phyloP scores from a whole-genome alignment of 2,113 vertebrate genomes.

The Neotoma lepida region DNA sequence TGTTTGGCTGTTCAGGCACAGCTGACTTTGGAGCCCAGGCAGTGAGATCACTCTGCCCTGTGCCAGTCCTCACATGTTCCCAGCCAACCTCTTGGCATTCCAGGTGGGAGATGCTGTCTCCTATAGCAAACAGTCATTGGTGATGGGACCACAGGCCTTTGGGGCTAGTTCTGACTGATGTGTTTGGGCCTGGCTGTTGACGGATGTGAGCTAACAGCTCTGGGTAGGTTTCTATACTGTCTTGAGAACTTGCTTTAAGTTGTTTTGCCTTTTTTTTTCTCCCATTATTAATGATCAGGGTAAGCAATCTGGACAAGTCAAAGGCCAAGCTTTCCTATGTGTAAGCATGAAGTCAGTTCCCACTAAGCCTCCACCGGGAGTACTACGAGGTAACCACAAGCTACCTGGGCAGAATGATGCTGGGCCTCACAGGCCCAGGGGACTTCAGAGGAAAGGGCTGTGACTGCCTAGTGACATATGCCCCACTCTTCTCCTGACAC shows the following conservation, averaged over 20 bases:
- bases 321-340: no score
- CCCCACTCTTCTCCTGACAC: background rate
- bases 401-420: background rate
- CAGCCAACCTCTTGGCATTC: background rate
- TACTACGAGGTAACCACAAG: background rate
- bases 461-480: background rate
- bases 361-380: background rate
- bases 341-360: background rate
- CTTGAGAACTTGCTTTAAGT: background rate
- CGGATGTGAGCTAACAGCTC: background rate
- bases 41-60: background rate
- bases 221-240: background rate
- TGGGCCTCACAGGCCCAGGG: background rate
- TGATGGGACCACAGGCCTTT: background rate
- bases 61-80: background rate
- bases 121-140: background rate
- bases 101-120: background rate
- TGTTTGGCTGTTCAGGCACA: fast-evolving
- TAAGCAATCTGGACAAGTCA: background rate
- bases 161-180: background rate
- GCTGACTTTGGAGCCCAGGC: fast-evolving
- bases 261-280: background rate
- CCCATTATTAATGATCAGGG: background rate
- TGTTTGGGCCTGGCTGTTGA: background rate
- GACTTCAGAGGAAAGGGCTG: background rate